Base-by-base conservation (phyloP, 2,113 vertebrate species). In the Macrotis lagotis region DNA sequence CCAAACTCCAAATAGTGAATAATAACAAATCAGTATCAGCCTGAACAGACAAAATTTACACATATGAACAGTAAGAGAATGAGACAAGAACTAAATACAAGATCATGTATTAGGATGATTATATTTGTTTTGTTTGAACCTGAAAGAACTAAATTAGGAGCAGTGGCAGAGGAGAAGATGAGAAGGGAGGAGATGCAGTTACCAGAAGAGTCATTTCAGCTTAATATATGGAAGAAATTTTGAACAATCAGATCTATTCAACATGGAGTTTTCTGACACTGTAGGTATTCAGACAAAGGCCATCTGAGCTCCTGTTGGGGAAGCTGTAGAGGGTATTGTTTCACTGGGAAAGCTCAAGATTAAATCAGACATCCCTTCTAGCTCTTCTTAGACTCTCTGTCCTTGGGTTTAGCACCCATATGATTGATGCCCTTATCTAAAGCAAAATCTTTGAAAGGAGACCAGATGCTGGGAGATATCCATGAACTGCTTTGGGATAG, bases 131-230 rank as follows among this genome's bases (percentile, higher is more conserved):
- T 83, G 37, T 7, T 44, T 22, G 66, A 16, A 10, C 10, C 55
- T 59, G 55, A 59, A 31, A 59, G 28, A 16, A 44, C n/a, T 83
- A n/a, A 8, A 83, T 83, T n/a, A 22, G 66, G 66, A n/a, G 66
- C n/a, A n/a, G 24, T 44, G 6, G 16, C n/a, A 6, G 37, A 1
- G 5, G n/a, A 83, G 19, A 6, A 16, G n/a, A 0, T n/a, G n/a
- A 19, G 66, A 83, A 83, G 14, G 66, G 66, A 44, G 66, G 37
- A 37, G 66, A 44, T 83, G 37, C 66, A 44, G 37, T 37, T 74
- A n/a, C 37, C n/a, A 74, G 16, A 19, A 74, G 66, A 37, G 37
- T 4, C 14, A n/a, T n/a, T 19, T n/a, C 37, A n/a, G 37, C n/a
- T 83, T 59, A 59, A 59, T 9, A 59, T 59, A 83, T 44, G 16